Base-by-base conservation (phyloP, 2,113 vertebrate genomes). In the Empidonax alnorum region DNA sequence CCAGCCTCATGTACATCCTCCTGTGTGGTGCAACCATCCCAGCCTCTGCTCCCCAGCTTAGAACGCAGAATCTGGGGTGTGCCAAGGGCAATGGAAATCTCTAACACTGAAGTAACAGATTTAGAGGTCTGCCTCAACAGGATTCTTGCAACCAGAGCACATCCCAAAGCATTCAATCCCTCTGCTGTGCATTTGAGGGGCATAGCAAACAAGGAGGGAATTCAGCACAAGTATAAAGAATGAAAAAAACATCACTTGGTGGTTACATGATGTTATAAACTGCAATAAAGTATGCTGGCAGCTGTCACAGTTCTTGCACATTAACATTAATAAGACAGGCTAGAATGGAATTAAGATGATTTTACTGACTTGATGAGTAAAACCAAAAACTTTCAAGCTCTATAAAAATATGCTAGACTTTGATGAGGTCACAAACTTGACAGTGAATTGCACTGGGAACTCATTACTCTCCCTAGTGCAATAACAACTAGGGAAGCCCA, bases 11-110 rank as follows among this genome's bases (percentile, higher is more conserved):
- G 1, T 49, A 87, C 37, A 27, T n/a, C 22, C 5, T 72, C 13
- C 22, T 0, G 0, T 7, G 6, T 1, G 1, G 24, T 4, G 1
- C 12, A 47, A 69, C 44, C 58, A 44, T 4, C 61, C 17, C 31
- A 74, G 63, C 17, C 46, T 55, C 62, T 73, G 41, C 41, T 87
- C 16, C 27, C 23, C 1, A 0, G 10, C 46, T 76, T 53, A 59
- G 62, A 66, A 94, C 3, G 12, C 46, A 42, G n/a, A 76, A 65
- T 14, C 25, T 18, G 12, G 19, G 7, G 10, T 22, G 18, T 8
- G 28, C 28, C 0, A 1, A 7, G 8, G 2, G 16, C 10, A 67
- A 78, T 0, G 33, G 27, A 81, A 59, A 78, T 65, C 56, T 49
- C 52, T 39, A 9, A 14, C 9, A 22, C 3, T 80, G 42, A 74